A percentile compares a stretch with the other conserved stretches of the same genome.
Evolutionary conservation across 2,888 invertebrate genomes (phyloP).

Genomic region (Panopea generosa): DNA sequence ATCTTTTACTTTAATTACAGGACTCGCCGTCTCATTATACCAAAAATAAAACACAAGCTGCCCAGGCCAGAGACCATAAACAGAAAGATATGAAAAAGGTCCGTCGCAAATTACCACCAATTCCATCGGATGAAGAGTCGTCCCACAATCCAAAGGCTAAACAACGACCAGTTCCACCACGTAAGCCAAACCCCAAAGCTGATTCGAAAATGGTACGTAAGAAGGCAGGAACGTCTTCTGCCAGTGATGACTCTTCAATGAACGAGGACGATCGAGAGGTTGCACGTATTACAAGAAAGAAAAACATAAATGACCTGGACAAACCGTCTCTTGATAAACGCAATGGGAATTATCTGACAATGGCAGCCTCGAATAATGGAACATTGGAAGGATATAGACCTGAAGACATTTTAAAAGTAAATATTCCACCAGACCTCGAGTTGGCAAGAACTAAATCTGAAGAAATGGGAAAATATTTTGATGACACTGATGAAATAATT

Average conservation of each 20-base stretch:
- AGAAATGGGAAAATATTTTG: conserved; percentile 66
- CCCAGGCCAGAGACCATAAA: conserved; percentile 52
- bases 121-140: conserved; percentile 76
- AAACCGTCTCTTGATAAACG: conserved; percentile 69
- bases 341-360: conserved; percentile 69
- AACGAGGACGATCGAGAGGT: conserved; percentile 80
- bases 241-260: conserved; percentile 76
- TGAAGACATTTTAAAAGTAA: conserved; percentile 64
- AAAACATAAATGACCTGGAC: conserved; percentile 64
- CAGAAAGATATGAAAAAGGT: conserved; percentile 72
- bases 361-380: conserved; percentile 26
- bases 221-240: conserved; percentile 63
- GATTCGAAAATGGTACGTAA: conserved; percentile 53
- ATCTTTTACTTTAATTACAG: conserved; percentile 5
- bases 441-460: conserved; percentile 35
- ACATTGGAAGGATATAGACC: conserved; percentile 45
- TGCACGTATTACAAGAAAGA: conserved; percentile 70
- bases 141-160: conserved; percentile 55
- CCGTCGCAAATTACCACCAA: conserved; percentile 77
- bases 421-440: conserved; percentile 66
- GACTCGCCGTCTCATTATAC: conserved; percentile 1
- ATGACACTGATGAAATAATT: conserved; percentile 80
- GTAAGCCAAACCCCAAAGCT: conserved; percentile 53
- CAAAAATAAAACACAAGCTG: conserved; percentile 3
- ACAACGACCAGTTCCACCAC: conserved; percentile 48